A percentile compares a stretch with the other conserved stretches of the same genome.
These are phyloP conservation scores for Leucoraja erinaceus DNA, from an alignment of 2,113 vertebrate species.

Conservation along the genomic window DNA sequence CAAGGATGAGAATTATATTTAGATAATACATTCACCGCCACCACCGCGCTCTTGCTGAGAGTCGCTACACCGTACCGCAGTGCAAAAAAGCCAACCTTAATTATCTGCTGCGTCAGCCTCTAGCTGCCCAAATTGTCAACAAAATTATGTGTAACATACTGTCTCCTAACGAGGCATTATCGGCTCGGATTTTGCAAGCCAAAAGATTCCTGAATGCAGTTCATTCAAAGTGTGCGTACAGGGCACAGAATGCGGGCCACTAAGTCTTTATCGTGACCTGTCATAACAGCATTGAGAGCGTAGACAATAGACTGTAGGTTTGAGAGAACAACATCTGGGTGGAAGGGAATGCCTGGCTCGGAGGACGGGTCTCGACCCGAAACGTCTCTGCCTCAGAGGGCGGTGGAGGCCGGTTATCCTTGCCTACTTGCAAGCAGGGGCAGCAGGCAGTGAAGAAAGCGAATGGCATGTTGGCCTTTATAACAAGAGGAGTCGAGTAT, in stretches of 20 bases:
- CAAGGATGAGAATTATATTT: constrained; percentile 37
- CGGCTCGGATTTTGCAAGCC: constrained; percentile 28
- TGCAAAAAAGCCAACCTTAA: constrained; percentile 36
- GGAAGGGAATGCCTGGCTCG: not conserved
- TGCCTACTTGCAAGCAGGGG: no score
- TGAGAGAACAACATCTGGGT: not conserved
- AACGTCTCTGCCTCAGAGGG: no score
- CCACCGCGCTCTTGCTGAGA: not conserved
- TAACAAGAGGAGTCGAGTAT: no score
- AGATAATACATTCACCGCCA: constrained; percentile 35
- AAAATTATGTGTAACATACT: constrained; percentile 34
- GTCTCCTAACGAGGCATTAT: constrained; percentile 26
- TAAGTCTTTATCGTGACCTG: not conserved
- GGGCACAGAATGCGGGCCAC: not conserved
- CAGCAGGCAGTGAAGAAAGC: no score
- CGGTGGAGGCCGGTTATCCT: no score
- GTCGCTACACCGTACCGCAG: constrained; percentile 7
- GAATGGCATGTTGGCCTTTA: no score
- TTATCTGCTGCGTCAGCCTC: constrained; percentile 19
- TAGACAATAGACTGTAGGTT: no score
- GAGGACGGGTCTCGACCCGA: not conserved
- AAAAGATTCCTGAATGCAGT: not conserved
- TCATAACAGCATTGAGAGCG: not conserved
- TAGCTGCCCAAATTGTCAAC: constrained; percentile 37
- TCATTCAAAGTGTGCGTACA: not conserved